Conservation (phyloP, 1,140 invertebrate genomes). For the Temnothorax longispinosus region DNA sequence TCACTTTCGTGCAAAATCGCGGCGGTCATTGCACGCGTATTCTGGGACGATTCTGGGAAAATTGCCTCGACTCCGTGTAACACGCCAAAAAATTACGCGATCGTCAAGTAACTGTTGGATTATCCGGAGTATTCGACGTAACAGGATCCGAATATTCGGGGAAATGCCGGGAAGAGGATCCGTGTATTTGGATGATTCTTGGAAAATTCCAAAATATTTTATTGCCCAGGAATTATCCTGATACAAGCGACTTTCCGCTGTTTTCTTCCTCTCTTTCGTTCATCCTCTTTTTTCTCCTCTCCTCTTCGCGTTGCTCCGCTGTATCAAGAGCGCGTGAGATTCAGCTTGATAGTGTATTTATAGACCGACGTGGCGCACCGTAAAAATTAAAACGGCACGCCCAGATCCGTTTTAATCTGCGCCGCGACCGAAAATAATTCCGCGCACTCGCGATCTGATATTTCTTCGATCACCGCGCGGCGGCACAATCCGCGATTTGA, state of each 20-base stretch:
- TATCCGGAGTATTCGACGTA: background rate
- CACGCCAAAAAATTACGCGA: background rate
- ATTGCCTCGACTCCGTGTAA: background rate
- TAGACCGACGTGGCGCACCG: constrained; percentile 12
- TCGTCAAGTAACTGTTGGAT: background rate
- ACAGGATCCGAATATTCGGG: background rate
- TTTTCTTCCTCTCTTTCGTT: background rate
- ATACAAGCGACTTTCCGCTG: background rate
- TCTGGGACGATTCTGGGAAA: background rate
- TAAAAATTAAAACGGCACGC: constrained; percentile 67
- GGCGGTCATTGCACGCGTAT: background rate
- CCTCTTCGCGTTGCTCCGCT: background rate
- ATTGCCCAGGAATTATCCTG: background rate
- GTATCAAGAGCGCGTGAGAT: constrained; percentile 65
- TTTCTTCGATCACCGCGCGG: constrained; percentile 6
- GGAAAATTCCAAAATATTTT: background rate
- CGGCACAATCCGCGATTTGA: constrained; percentile 10
- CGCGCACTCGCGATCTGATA: constrained; percentile 13
- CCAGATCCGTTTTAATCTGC: constrained; percentile 36
- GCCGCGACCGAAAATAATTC: constrained; percentile 22
- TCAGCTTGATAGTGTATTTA: constrained; percentile 65
- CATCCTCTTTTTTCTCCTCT: background rate
- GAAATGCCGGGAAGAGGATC: background rate
- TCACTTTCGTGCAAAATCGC: constrained; percentile 29
- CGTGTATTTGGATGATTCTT: background rate